Base-by-base conservation (phyloP, 2,888 invertebrate species). In the Habroteleia sp. region DNA sequence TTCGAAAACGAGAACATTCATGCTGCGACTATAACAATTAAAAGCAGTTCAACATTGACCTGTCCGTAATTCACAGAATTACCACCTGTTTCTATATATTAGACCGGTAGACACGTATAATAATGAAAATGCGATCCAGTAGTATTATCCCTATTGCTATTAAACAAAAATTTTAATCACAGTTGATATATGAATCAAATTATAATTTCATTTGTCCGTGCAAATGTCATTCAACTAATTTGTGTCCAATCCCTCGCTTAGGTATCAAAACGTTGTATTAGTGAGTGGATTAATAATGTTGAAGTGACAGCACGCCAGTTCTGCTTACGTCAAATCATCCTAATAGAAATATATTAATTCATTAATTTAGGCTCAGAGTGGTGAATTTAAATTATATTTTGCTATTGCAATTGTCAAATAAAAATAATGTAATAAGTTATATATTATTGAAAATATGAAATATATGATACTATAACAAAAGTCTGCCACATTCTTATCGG, bases 61-160 rank as follows among this genome's bases (percentile, higher is more conserved):
- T 58, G 39, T 48, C 14, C 25, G 10, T 20, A 16, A 42, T 50
- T 50, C 31, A 48, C 46, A 31, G 42, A 52, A 23, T 39, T 46
- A 39, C 46, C 41, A 48, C 33, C 56, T 13, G 13, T 31, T 39
- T 48, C 44, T 33, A 52, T 23, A 23, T 33, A 56, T 39, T 27
- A 46, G 35, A 52, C 66, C 48, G 58, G 16, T 31, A 68, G 37
- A 68, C 56, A 68, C 56, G 66, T 68, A 66, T 58, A 29, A 31
- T 56, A 13, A 37, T 65, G 44, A 65, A 65, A 44, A 37, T 44
- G 44, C 65, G 65, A 54, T 65, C 54, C 54, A 65, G 17, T 54
- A 54, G 65, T 54, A 65, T 54, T 54, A 44, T 54, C 37, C 44
- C 52, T 62, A 62, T 44, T 60, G 27, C 39, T 50, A 50, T 17